These are phyloP conservation scores for Ooceraea biroi DNA, from an alignment of 1,140 invertebrate species.

Conservation along the genomic window DNA sequence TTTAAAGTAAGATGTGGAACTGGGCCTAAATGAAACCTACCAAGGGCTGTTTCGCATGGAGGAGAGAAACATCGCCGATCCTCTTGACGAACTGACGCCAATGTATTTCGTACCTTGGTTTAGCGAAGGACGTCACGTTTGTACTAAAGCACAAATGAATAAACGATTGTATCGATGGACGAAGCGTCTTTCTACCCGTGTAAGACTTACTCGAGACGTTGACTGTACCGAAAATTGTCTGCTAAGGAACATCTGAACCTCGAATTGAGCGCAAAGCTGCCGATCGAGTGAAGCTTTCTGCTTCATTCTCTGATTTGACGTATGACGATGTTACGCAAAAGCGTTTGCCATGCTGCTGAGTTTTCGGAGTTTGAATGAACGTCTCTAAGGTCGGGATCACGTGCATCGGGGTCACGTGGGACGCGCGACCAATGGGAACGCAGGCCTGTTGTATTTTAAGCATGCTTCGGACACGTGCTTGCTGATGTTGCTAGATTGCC, in stretches of 20 bases:
- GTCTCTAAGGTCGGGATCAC: constrained; percentile 24
- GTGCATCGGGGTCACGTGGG: constrained; percentile 42
- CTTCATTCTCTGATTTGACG: too few species aligned
- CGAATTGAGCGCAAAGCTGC: not conserved
- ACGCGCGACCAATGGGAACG: constrained; percentile 34
- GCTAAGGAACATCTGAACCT: too few species aligned
- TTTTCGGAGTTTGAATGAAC: constrained; percentile 1
- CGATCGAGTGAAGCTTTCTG: too few species aligned
- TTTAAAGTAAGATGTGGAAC: too few species aligned
- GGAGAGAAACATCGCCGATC: constrained; percentile 2
- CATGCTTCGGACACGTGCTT: not conserved
- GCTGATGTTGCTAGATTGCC: constrained; percentile 33
- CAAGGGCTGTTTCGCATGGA: not conserved
- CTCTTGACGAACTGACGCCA: constrained; percentile 30
- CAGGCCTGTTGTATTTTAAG: constrained; percentile 56
- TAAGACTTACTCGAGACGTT: not conserved
- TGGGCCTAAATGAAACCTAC: too few species aligned
- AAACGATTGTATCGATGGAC: constrained; percentile 68
- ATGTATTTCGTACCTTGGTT: constrained; percentile 60
- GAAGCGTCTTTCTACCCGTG: not conserved
- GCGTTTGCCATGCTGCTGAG: not conserved
- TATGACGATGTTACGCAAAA: not conserved
- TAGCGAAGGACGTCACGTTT: constrained; percentile 65
- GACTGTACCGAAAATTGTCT: not conserved
- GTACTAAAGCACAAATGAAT: constrained; percentile 75